Evolutionary conservation across 2,113 vertebrate genomes (phyloP).

Genomic region (Microcebus ravelobensis): DNA sequence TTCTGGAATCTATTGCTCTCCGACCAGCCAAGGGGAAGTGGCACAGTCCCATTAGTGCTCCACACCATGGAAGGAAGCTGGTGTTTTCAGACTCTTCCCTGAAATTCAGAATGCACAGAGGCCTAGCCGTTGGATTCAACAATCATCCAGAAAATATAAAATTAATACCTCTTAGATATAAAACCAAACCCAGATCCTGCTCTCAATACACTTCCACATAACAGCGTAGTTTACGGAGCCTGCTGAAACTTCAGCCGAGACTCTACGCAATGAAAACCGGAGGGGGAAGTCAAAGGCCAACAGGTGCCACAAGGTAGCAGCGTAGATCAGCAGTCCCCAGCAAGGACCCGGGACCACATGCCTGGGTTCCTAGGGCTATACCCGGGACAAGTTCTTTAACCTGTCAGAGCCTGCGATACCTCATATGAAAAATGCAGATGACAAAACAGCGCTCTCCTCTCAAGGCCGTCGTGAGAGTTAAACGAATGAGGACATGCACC

Average conservation of each 20-base stretch:
- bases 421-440: neutral
- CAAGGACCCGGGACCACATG: neutral
- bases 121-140: neutral
- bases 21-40: neutral
- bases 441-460: neutral
- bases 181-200: slow-evolving; percentile 23
- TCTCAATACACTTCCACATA: neutral
- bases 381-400: neutral
- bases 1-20: neutral
- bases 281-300: neutral
- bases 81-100: neutral
- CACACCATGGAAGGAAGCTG: neutral
- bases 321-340: neutral
- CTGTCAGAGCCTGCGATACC: neutral
- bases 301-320: neutral
- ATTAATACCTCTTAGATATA: neutral
- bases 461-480: neutral
- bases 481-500: neutral
- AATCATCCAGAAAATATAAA: neutral
- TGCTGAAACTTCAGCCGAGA: neutral
- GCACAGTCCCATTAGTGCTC: too few relatives aligned
- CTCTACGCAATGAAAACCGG: neutral
- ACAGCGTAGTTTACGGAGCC: neutral
- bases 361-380: neutral
- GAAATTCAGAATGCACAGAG: neutral